Evolutionary conservation across 2,888 invertebrate genomes (phyloP).

Genomic region (Drosophila subquinaria): DNA sequence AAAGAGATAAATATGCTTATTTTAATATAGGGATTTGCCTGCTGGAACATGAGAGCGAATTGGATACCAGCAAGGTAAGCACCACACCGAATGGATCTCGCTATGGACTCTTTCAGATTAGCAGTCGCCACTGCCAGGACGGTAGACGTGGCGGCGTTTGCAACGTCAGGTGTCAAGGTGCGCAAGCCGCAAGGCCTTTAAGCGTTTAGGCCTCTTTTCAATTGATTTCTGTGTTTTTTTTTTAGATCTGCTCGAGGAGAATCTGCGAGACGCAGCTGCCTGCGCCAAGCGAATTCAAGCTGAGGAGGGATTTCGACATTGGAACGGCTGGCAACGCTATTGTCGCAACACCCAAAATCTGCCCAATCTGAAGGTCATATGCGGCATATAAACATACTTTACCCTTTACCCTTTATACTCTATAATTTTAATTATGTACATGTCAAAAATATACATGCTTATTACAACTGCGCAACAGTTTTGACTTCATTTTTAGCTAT

Average conservation of each 20-base stretch:
- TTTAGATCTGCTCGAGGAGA: constrained; percentile 88
- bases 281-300: constrained; percentile 89
- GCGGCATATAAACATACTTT: constrained; percentile 49
- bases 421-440: background rate
- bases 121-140: constrained; percentile 89
- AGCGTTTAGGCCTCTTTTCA: background rate
- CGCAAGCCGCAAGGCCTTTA: background rate
- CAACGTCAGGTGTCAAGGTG: constrained; percentile 90
- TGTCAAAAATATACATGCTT: background rate
- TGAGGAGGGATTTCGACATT: constrained; percentile 87
- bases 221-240: background rate
- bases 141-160: constrained; percentile 87
- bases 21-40: constrained; percentile 79
- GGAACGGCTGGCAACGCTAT: constrained; percentile 80
- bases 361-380: constrained; percentile 74
- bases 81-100: constrained; percentile 87
- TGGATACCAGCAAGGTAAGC: constrained; percentile 88
- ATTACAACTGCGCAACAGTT: background rate
- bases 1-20: background rate
- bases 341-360: constrained; percentile 75
- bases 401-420: background rate
- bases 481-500: too few relatives aligned
- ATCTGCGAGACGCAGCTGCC: constrained; percentile 88
- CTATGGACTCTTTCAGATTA: constrained; percentile 90
- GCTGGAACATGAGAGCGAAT: constrained; percentile 88